Evolutionary conservation across 2,888 invertebrate genomes (phyloP).

Genomic region (Drosophila quinaria): DNA sequence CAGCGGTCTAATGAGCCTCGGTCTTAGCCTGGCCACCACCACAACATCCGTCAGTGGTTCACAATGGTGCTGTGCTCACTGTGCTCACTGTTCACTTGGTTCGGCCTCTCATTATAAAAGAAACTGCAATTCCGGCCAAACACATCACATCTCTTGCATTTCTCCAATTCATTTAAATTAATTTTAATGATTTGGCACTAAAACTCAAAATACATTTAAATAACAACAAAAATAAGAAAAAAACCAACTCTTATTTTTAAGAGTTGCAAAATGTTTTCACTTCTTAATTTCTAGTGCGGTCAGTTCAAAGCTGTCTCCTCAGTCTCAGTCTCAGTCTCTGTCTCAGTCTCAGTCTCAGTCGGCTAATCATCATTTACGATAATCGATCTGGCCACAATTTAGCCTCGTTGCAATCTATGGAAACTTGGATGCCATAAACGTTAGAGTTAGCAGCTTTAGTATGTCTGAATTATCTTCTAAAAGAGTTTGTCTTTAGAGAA

Average conservation of each 20-base stretch:
- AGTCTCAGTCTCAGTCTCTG: neutral
- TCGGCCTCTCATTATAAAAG: slow-evolving; percentile 30
- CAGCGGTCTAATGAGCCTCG: slow-evolving; percentile 45
- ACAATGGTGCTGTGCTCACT: slow-evolving; percentile 3
- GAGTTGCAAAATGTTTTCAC: slow-evolving; percentile 41
- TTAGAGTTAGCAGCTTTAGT: neutral
- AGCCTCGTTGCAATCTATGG: slow-evolving; percentile 17
- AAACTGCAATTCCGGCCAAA: slow-evolving; percentile 41
- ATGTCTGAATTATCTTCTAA: neutral
- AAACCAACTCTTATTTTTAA: slow-evolving; percentile 15
- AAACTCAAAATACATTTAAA: slow-evolving; percentile 32
- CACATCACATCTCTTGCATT: slow-evolving; percentile 30
- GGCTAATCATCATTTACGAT: slow-evolving; percentile 19
- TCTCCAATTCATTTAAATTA: slow-evolving; percentile 56
- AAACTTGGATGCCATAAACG: slow-evolving; percentile 1
- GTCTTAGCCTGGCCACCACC: slow-evolving; percentile 34
- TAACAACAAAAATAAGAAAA: slow-evolving; percentile 9
- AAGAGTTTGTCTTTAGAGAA: neutral
- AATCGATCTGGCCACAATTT: slow-evolving; percentile 23
- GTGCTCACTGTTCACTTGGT: slow-evolving; percentile 1
- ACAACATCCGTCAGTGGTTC: slow-evolving; percentile 50
- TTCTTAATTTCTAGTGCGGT: slow-evolving; percentile 26
- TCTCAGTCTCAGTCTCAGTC: neutral
- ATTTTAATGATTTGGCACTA: slow-evolving; percentile 49
- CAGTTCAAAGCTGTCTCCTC: slow-evolving; percentile 15